A percentile compares a stretch with the other conserved stretches of the same genome.
These are phyloP conservation scores for Polymixis flavicincta DNA, from an alignment of 2,888 invertebrate species.

Conservation along the genomic window DNA sequence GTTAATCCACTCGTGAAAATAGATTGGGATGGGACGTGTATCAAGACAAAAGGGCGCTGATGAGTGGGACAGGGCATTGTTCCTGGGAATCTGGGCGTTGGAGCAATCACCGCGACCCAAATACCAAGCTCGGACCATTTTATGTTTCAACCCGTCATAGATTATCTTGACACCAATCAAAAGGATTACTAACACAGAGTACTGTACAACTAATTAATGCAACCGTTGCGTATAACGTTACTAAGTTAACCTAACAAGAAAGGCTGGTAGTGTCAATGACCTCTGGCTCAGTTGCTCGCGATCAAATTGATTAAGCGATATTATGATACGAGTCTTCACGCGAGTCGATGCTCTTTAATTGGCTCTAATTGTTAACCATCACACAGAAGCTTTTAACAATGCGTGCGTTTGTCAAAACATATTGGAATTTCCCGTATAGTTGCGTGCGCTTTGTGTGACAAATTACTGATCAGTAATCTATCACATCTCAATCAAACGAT, in stretches of 20 bases:
- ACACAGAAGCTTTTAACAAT: slow-evolving; percentile 48
- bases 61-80: slow-evolving; percentile 77
- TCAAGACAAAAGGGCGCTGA: slow-evolving; percentile 78
- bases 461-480: slow-evolving; percentile 22
- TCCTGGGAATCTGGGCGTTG: slow-evolving; percentile 77
- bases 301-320: slow-evolving; percentile 87
- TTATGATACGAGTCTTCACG: slow-evolving; percentile 82
- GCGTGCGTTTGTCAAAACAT: slow-evolving; percentile 48
- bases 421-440: slow-evolving; percentile 37
- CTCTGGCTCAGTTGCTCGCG: slow-evolving; percentile 77
- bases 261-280: slow-evolving; percentile 77
- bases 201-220: slow-evolving; percentile 64
- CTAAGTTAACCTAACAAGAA: slow-evolving; percentile 63
- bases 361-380: slow-evolving; percentile 80
- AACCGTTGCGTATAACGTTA: slow-evolving; percentile 54
- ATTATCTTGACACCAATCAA: slow-evolving; percentile 65
- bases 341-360: slow-evolving; percentile 86
- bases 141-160: slow-evolving; percentile 68
- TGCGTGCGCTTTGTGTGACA: slow-evolving; percentile 42
- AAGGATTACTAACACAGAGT: slow-evolving; percentile 54
- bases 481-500: slow-evolving; percentile 17
- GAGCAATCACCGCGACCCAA: slow-evolving; percentile 84
- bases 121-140: slow-evolving; percentile 76
- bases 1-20: slow-evolving; percentile 61
- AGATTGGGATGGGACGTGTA: slow-evolving; percentile 66